Evolutionary conservation across 2,113 vertebrate genomes (phyloP).

Genomic region (Bambusicola thoracicus): DNA sequence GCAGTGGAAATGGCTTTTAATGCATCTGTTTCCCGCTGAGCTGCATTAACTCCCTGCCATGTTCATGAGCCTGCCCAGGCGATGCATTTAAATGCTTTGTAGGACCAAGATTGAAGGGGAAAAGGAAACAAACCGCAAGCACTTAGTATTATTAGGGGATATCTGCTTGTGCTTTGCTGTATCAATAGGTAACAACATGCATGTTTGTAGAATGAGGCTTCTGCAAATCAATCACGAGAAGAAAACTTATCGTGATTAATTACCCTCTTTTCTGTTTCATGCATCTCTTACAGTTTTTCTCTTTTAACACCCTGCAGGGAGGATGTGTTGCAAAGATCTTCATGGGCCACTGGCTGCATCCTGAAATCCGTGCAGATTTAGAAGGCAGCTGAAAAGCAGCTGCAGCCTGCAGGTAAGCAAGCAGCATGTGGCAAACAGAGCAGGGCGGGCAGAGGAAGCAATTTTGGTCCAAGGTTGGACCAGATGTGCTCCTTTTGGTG

Average conservation of each 20-base stretch:
- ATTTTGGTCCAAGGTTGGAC: background rate
- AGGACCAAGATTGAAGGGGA: background rate
- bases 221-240: background rate
- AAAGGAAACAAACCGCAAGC: background rate
- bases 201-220: background rate
- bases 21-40: background rate
- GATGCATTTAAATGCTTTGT: background rate
- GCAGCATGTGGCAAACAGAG: fast-evolving
- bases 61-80: background rate
- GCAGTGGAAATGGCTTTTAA: background rate
- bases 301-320: background rate
- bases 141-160: background rate
- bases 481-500: background rate
- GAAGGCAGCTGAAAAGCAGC: background rate
- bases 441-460: background rate
- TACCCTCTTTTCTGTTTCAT: background rate
- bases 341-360: fast-evolving
- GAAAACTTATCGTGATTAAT: background rate
- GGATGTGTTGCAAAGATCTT: background rate
- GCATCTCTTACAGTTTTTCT: background rate
- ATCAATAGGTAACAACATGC: fast-evolving
- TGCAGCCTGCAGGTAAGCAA: background rate
- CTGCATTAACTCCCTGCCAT: background rate
- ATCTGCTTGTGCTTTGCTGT: background rate
- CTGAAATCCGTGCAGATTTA: background rate